Base-by-base conservation (phyloP, 1,140 invertebrate species). In the Acromyrmex heyeri region DNA sequence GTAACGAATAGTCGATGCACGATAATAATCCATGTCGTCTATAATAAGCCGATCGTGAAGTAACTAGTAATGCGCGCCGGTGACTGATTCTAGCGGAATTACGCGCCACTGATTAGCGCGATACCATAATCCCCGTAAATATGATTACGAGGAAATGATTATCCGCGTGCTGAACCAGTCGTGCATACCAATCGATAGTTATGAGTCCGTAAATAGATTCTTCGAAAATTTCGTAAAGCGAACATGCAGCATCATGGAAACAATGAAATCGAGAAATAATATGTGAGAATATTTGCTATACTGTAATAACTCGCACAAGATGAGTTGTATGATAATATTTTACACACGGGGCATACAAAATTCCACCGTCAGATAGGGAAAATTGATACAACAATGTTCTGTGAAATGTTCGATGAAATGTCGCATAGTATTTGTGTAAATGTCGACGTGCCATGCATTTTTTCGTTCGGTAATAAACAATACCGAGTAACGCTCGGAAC, bases 81-180 rank as follows among this genome's bases (percentile, higher is more conserved):
- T 88, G 82, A 89, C 88, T 86, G 75, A 88, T 86, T 88, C 69
- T 75, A 50, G 79, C 79, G 79, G 79, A 83, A 83, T 83, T 83
- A 83, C 55, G 79, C 79, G 44, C 38, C 79, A 75, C 79, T 83
- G 79, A 83, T 83, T 83, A 83, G 69, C 69, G 44, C 79, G 69
- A 61, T 83, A 70, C 69, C 14, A 50, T 75, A 83, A 83, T 83
- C 69, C 79, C 24, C 69, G 69, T 83, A 83, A 83, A 83, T 83
- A 83, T 83, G 79, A 83, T 83, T 83, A 83, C 69, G 79, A 83
- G 79, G 79, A 83, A 83, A 83, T 75, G 79, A 83, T 83, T 83
- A 83, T 83, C 55, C 69, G 79, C 79, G 55, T 75, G 57, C 55
- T n/a, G 55, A 75, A 44, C 48, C 57, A 16, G 14, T 55, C 67